Conservation (phyloP, 2,113 vertebrate genomes). For the Leptosomus discolor region DNA sequence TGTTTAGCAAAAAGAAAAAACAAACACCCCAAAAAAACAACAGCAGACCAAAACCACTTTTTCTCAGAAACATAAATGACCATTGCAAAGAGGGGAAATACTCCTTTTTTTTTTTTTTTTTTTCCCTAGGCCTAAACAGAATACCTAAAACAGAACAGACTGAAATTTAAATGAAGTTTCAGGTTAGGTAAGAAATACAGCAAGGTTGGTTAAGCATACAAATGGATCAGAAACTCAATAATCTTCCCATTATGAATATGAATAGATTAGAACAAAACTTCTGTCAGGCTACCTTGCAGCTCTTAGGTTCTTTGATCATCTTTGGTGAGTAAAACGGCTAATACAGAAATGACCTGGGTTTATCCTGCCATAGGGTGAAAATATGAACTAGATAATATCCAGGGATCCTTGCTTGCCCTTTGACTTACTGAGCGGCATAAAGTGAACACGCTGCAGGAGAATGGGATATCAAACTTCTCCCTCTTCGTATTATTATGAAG, state of each 20-base stretch:
- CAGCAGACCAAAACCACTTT: neutral
- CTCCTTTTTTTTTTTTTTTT: no score
- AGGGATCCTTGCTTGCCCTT: neutral
- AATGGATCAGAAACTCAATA: neutral
- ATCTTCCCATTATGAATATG: neutral
- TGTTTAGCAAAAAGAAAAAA: neutral
- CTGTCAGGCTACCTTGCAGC: neutral
- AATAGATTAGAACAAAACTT: neutral
- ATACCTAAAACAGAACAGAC: neutral
- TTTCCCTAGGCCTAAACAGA: neutral
- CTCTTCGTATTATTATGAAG: slow-evolving; percentile 12
- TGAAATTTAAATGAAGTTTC: neutral
- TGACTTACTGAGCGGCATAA: neutral
- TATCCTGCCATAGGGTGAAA: neutral
- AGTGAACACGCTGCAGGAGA: neutral
- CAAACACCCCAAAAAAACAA: neutral
- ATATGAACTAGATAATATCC: neutral
- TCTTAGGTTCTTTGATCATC: neutral
- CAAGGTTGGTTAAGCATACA: neutral
- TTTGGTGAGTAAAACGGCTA: neutral
- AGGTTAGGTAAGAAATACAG: neutral
- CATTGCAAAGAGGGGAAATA: neutral
- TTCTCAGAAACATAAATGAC: neutral
- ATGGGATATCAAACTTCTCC: neutral
- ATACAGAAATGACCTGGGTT: neutral